Evolutionary conservation across 2,113 vertebrate genomes (phyloP).

Genomic region (Gopherus flavomarginatus): DNA sequence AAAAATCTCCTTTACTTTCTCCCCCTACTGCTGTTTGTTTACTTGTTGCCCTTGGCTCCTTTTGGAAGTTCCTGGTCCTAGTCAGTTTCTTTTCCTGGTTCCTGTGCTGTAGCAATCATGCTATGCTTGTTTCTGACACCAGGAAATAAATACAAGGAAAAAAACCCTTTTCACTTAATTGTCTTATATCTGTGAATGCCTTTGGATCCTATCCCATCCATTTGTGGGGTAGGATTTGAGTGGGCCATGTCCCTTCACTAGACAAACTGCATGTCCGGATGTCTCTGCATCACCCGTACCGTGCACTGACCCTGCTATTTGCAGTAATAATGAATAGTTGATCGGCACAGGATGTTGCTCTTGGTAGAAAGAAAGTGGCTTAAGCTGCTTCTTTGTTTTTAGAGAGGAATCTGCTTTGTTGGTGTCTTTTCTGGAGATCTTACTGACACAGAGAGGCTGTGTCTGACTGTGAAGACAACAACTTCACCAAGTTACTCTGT

Average conservation of each 20-base stretch:
- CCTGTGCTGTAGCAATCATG: neutral
- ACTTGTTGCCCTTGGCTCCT: slow-evolving; percentile 18
- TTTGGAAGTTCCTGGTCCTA: neutral
- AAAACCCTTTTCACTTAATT: neutral
- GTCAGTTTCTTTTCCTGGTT: neutral
- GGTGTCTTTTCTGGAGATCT: slow-evolving; percentile 28
- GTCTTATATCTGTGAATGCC: neutral
- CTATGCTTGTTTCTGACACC: slow-evolving; percentile 25
- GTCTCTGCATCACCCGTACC: neutral
- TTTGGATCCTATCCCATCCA: slow-evolving; percentile 39
- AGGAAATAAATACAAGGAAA: slow-evolving; percentile 21
- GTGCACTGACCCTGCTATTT: neutral
- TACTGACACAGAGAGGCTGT: neutral
- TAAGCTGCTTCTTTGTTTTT: slow-evolving; percentile 42
- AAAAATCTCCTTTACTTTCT: slow-evolving; percentile 42
- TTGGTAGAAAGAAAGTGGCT: slow-evolving; percentile 8
- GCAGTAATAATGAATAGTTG: neutral
- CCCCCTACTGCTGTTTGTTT: slow-evolving; percentile 31
- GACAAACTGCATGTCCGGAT: neutral
- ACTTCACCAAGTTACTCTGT: slow-evolving; percentile 14
- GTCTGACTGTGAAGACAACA: slow-evolving; percentile 33
- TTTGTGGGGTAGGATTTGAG: neutral
- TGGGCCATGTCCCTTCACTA: neutral
- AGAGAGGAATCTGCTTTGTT: slow-evolving; percentile 26
- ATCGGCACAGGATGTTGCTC: slow-evolving; percentile 8